phyloP scores from a whole-genome alignment of 2,888 invertebrate genomes.

The Megastigmus dorsalis region DNA sequence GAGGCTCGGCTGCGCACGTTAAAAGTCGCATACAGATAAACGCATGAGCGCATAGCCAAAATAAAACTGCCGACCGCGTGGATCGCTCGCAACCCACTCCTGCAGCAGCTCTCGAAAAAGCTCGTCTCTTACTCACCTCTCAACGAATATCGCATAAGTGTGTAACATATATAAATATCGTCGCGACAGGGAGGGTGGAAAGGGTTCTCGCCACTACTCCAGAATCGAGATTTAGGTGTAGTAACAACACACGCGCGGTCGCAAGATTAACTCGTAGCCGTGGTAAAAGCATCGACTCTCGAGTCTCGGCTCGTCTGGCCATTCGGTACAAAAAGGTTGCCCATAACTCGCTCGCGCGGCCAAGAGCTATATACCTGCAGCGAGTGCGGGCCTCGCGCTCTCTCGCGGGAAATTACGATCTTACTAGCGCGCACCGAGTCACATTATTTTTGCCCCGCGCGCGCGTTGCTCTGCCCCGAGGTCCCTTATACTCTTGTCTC shows the following conservation, averaged over 20 bases:
- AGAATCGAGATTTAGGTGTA: not conserved
- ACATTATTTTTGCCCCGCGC: conserved; percentile 18
- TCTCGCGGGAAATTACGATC: conserved; percentile 23
- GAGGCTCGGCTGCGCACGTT: not conserved
- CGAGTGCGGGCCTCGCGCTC: not conserved
- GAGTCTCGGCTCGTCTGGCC: not conserved
- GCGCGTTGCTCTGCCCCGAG: not conserved
- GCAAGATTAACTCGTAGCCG: conserved; percentile 23
- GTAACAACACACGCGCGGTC: no score
- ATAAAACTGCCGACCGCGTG: not conserved
- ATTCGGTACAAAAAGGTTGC: not conserved
- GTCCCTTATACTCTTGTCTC: no score
- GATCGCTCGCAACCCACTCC: conserved; percentile 1
- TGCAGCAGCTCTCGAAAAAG: not conserved
- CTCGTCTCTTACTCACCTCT: not conserved
- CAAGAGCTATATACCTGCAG: no score
- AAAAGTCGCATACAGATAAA: conserved; percentile 35
- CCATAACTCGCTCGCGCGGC: no score
- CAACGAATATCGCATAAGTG: no score
- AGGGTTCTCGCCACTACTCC: not conserved
- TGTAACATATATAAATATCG: no score
- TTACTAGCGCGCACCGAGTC: conserved; percentile 15
- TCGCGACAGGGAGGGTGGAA: conserved; percentile 11
- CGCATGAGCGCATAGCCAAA: not conserved
- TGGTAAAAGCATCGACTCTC: conserved; percentile 22